Conservation (phyloP, 2,888 invertebrate genomes). For the Priocnemis perturbator region DNA sequence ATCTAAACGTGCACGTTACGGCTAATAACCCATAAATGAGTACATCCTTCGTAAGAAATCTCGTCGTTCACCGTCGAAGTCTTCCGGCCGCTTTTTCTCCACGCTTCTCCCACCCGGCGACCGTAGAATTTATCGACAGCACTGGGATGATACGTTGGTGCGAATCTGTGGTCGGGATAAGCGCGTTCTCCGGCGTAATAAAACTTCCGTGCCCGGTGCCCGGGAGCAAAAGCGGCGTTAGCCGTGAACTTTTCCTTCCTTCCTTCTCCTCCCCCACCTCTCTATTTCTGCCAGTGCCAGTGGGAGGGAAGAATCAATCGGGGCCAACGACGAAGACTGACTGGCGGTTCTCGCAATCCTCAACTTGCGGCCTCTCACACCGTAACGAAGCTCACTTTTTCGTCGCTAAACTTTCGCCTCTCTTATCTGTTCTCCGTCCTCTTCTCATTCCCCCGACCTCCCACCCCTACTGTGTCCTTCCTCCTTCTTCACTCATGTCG, state of each 20-base stretch:
- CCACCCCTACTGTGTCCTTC: neutral
- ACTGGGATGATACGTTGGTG: constrained; percentile 45
- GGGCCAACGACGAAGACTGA: constrained; percentile 1
- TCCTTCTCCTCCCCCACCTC: too few species aligned
- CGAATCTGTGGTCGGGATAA: constrained; percentile 51
- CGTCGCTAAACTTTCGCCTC: constrained; percentile 17
- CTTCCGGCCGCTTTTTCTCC: constrained; percentile 5
- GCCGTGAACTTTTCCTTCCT: constrained; percentile 39
- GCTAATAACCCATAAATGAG: too few species aligned
- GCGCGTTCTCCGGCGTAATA: constrained; percentile 49
- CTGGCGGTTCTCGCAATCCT: constrained; percentile 16
- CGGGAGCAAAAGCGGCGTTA: constrained; percentile 27
- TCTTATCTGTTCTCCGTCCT: constrained; percentile 6
- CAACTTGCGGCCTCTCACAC: constrained; percentile 20
- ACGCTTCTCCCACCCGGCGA: neutral
- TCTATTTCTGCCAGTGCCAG: neutral
- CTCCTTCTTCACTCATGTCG: too few species aligned
- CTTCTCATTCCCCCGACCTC: constrained; percentile 4
- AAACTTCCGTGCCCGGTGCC: constrained; percentile 37
- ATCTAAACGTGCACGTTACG: too few species aligned
- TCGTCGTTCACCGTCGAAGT: too few species aligned
- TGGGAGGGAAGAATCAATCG: constrained; percentile 47
- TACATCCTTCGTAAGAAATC: too few species aligned
- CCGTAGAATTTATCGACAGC: constrained; percentile 44
- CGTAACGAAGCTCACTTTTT: constrained; percentile 31